phyloP scores from a whole-genome alignment of 2,888 invertebrate genomes.

The Phalangium opilio region DNA sequence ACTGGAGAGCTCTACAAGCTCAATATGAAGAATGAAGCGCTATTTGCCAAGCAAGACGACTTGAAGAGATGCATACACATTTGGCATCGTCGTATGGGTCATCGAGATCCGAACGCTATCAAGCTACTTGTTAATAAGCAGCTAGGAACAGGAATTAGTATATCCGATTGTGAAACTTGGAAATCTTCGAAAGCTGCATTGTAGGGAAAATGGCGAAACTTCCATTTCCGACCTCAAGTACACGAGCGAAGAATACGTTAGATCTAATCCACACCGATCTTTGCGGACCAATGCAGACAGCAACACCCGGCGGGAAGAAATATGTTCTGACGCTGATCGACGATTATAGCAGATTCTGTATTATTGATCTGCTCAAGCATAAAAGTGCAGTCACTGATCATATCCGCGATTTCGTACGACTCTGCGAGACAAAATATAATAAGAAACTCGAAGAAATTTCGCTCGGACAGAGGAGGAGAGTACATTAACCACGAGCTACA shows the following conservation, averaged over 20 bases:
- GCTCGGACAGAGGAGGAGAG: conserved; percentile 15
- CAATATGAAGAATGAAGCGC: too few relatives aligned
- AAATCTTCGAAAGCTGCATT: too few relatives aligned
- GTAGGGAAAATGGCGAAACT: too few relatives aligned
- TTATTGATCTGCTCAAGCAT: conserved; percentile 6
- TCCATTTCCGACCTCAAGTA: not conserved
- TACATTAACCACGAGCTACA: conserved; percentile 11
- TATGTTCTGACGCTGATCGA: conserved; percentile 7
- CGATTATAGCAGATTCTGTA: conserved; percentile 5
- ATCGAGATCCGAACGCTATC: too few relatives aligned
- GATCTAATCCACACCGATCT: conserved; percentile 6
- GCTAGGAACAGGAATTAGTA: too few relatives aligned
- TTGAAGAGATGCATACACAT: too few relatives aligned
- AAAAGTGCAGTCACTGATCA: conserved; percentile 6
- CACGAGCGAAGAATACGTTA: conserved; percentile 1
- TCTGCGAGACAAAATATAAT: conserved; percentile 2
- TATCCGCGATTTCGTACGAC: conserved; percentile 2
- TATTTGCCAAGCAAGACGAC: too few relatives aligned
- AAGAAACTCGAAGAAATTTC: conserved; percentile 4
- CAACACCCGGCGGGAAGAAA: conserved; percentile 1
- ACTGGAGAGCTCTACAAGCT: too few relatives aligned
- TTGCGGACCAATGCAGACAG: conserved; percentile 6
- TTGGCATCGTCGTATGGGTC: too few relatives aligned
- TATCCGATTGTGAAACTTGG: too few relatives aligned
- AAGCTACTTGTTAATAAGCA: too few relatives aligned